These are phyloP conservation scores for Netelia virgata DNA, from an alignment of 2,888 invertebrate genomes.

Conservation along the genomic window DNA sequence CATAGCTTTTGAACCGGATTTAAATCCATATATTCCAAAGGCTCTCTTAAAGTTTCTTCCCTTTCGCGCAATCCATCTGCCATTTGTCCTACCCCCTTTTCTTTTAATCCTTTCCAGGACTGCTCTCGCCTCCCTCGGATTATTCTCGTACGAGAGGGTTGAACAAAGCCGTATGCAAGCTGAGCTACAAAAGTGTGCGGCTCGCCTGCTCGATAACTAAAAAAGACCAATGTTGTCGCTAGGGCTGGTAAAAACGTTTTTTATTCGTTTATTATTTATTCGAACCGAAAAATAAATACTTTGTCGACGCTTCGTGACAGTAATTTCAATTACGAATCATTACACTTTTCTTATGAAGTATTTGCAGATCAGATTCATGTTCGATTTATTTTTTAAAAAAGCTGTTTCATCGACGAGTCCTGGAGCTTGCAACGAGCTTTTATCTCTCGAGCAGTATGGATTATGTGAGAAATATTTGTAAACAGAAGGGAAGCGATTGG, in stretches of 20 bases:
- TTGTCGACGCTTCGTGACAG: too few relatives aligned
- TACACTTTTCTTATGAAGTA: too few relatives aligned
- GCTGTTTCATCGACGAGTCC: too few relatives aligned
- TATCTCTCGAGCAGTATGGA: too few relatives aligned
- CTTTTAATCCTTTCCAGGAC: background rate
- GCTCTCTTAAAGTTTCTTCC: background rate
- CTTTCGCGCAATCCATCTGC: background rate
- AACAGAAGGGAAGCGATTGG: background rate
- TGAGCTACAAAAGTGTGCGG: background rate
- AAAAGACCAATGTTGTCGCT: background rate
- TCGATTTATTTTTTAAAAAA: too few relatives aligned
- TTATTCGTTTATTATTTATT: background rate
- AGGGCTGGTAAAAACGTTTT: background rate
- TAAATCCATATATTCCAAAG: background rate
- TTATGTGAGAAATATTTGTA: background rate
- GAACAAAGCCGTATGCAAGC: background rate
- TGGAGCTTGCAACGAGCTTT: too few relatives aligned
- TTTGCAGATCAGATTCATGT: too few relatives aligned
- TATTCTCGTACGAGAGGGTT: background rate
- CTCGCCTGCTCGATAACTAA: background rate
- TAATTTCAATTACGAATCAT: too few relatives aligned
- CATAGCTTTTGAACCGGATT: conserved; percentile 29
- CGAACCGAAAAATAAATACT: too few relatives aligned
- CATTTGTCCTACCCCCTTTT: background rate
- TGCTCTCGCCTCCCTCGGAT: background rate